These are phyloP conservation scores for Mythimna pallens DNA, from an alignment of 2,888 invertebrate species.

Conservation along the genomic window DNA sequence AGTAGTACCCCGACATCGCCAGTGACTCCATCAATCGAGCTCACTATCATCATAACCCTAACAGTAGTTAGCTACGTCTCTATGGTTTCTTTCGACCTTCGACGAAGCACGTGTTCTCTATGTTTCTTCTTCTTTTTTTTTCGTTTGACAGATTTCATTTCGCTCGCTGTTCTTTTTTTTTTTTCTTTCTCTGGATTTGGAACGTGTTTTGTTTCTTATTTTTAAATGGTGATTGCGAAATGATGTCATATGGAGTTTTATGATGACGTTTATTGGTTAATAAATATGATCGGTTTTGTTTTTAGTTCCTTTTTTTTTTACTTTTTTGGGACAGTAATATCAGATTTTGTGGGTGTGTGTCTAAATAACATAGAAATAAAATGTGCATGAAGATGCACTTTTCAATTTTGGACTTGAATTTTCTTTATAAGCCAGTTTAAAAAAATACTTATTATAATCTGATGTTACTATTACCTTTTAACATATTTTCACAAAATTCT, in stretches of 20 bases:
- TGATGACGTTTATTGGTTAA: constrained; percentile 15
- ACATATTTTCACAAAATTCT: constrained; percentile 42
- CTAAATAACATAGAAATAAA: not conserved
- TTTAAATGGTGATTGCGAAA: constrained; percentile 47
- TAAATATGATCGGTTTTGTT: constrained; percentile 19
- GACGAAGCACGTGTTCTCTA: constrained; percentile 57
- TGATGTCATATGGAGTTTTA: constrained; percentile 41
- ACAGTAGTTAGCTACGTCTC: constrained; percentile 61
- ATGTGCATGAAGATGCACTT: constrained; percentile 16
- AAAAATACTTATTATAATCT: not conserved
- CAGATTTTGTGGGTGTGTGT: not conserved
- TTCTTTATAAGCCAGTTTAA: not conserved
- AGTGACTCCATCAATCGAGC: constrained; percentile 70
- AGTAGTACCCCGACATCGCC: constrained; percentile 58
- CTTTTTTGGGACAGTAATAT: constrained; percentile 26
- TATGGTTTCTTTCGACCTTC: constrained; percentile 60
- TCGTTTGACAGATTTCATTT: constrained; percentile 47
- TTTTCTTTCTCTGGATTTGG: not conserved
- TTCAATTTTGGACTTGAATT: not conserved
- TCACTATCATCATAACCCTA: constrained; percentile 54
- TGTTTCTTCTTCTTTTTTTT: constrained; percentile 30
- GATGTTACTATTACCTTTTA: constrained; percentile 26
- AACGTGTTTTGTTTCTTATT: constrained; percentile 6
- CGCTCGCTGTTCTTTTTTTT: constrained; percentile 26
- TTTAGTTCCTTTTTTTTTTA: constrained; percentile 19